phyloP scores from a whole-genome alignment of 2,888 invertebrate species.

The Subacronicta megacephala region DNA sequence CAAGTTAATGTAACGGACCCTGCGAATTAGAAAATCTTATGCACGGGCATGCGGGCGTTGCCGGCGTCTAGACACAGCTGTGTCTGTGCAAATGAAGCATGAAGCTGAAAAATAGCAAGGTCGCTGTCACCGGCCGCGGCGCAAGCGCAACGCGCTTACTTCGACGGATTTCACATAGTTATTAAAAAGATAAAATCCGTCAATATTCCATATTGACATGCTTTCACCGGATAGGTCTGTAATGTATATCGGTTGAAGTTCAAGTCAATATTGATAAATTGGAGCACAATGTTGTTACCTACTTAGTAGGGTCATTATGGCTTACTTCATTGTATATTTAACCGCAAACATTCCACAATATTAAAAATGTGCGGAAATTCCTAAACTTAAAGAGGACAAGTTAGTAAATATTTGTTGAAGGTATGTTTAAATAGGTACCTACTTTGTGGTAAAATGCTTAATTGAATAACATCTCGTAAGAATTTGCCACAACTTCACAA shows the following conservation, averaged over 20 bases:
- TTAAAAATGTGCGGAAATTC: not conserved
- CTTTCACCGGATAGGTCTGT: slow-evolving; percentile 27
- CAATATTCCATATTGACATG: slow-evolving; percentile 42
- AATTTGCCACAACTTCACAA: slow-evolving; percentile 20
- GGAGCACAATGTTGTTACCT: slow-evolving; percentile 13
- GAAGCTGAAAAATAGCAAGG: slow-evolving; percentile 53
- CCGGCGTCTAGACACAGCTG: slow-evolving; percentile 25
- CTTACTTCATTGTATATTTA: too few species aligned
- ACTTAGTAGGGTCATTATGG: not conserved
- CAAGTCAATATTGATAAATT: slow-evolving; percentile 55
- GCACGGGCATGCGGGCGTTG: slow-evolving; percentile 28
- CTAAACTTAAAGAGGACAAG: not conserved
- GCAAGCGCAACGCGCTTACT: slow-evolving; percentile 1
- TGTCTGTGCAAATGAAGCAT: slow-evolving; percentile 38
- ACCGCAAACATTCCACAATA: too few species aligned
- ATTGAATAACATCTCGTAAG: slow-evolving; percentile 27
- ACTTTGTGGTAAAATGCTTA: slow-evolving; percentile 4
- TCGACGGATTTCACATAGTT: slow-evolving; percentile 20
- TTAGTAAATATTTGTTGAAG: slow-evolving; percentile 3
- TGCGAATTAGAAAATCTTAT: slow-evolving; percentile 32
- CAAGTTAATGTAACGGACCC: slow-evolving; percentile 1
- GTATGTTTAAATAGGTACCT: not conserved
- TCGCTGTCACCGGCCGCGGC: slow-evolving; percentile 30
- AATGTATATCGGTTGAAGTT: slow-evolving; percentile 58
- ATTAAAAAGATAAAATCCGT: slow-evolving; percentile 25